phyloP scores from a whole-genome alignment of 2,888 invertebrate species.

The Schizotus pectinicornis region DNA sequence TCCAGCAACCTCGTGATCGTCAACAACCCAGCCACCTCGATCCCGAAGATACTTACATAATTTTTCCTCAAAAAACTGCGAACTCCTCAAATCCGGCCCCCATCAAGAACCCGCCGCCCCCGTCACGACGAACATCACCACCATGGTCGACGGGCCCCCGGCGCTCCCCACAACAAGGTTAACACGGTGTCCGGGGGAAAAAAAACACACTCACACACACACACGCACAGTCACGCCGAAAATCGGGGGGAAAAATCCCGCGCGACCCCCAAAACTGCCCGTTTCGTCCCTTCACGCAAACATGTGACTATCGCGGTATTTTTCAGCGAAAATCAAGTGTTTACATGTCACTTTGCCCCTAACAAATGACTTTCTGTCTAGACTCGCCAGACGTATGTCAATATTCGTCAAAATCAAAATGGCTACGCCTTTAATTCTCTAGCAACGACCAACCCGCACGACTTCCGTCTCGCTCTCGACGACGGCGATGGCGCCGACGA shows the following conservation, averaged over 20 bases:
- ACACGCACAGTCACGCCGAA: conserved; percentile 23
- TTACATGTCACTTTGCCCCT: conserved; percentile 60
- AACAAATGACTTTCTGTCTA: conserved; percentile 62
- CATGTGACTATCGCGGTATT: conserved; percentile 49
- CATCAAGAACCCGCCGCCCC: conserved; percentile 13
- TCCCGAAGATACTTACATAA: conserved; percentile 42
- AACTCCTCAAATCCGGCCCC: conserved; percentile 33
- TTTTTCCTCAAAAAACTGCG: conserved; percentile 45
- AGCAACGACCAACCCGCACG: conserved; percentile 42
- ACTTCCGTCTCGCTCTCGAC: conserved; percentile 20
- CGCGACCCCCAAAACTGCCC: neutral
- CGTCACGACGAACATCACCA: conserved; percentile 11
- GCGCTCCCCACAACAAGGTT: conserved; percentile 38
- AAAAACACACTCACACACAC: conserved; percentile 38
- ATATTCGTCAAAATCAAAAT: conserved; percentile 77
- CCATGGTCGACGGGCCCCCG: conserved; percentile 36
- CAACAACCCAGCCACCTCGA: neutral
- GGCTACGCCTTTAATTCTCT: conserved; percentile 66
- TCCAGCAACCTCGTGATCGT: conserved; percentile 13
- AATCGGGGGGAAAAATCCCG: conserved; percentile 8
- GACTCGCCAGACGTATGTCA: conserved; percentile 66
- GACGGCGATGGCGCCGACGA: conserved; percentile 8
- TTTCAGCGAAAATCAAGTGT: conserved; percentile 52
- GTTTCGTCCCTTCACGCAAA: conserved; percentile 40
- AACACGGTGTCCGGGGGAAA: conserved; percentile 34